Evolutionary conservation across 2,113 vertebrate species (phyloP), one percentile per base, ranked within the genome.

Genomic region (Antennarius striatus): DNA sequence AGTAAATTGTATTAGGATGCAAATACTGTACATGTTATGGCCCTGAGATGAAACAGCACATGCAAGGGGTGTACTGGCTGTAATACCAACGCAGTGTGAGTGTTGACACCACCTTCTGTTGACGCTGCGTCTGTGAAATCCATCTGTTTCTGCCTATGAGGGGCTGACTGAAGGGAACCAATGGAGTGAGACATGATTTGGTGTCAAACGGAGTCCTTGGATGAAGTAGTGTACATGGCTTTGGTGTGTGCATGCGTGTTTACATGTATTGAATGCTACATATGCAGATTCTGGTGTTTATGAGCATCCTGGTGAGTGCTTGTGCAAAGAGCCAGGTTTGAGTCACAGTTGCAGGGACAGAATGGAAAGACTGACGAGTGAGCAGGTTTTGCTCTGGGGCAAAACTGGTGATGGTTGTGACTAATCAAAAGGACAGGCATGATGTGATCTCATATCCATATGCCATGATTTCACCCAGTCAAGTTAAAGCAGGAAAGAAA

Each of bases 261-360:
- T 12, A 36, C 32, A 40, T 53, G 60, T 54, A 50, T 79, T 82
- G 83, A 73, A 81, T 69, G 67, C 52, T 65, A 72, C 74, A 62
- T 80, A 22, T 85, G 67, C 83, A 89, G 82, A 89, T 88, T 92
- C 90, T 89, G 89, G 85, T 92, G 89, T 92, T 92, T 89, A 85
- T 89, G 81, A 77, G 80, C 70, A 74, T 87, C 86, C 85, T 65
- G 56, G 80, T 75, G 79, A 84, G 87, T 80, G 30, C 22, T 70
- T 61, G 61, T 68, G 49, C 73, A 49, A 58, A 68, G 78, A 59
- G 68, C 81, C 81, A 77, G 64, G 76, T 66, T 74, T 86, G 89
- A 91, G 80, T 89, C 91, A 88, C 72, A 54, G 57, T 86, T 75
- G 61, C 80, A 36, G 77, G 88, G 82, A 89, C 82, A 65, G 83